Base-by-base conservation (phyloP, 2,113 vertebrate species). In the Atlantisia rogersi region DNA sequence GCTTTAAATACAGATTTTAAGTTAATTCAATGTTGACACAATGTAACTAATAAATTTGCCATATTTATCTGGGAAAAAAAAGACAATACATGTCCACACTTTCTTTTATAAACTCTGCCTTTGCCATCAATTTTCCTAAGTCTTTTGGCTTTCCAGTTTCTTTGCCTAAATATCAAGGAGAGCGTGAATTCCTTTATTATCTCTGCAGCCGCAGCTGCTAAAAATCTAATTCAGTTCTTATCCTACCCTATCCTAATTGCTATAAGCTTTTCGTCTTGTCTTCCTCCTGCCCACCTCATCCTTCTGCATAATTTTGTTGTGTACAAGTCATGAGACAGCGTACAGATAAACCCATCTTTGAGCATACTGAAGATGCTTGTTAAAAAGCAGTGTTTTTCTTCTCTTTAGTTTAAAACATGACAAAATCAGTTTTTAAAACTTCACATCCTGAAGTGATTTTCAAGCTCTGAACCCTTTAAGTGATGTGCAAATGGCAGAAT, bases 341-440 rank as follows among this genome's bases (percentile, higher is more conserved):
- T 62, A 82, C 39, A 73, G 58, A 90, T 62, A 87, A 90, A 76
- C 14, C 20, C 32, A 69, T 58, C 78, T 85, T 73, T 65, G 32
- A 95, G 58, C 44, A 79, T 16, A 21, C 3, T 79, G 48, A 87
- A 79, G 39, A 67, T 77, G 55, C 55, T 77, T 82, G 48, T 69
- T 82, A 82, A 92, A 89, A 93, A 82, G 15, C 59, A 67, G 8
- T 73, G n/a, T 0, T 87, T 68, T 87, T 87, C 63, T 78, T 52
- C 69, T 76, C 58, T 93, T 87, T 76, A 92, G 53, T 79, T 94
- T 88, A 88, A 94, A 87, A 89, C 42, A 87, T 44, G 62, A 85
- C 65, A 94, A 96, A 95, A 92, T 73, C 70, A 60, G 64, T 76
- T 94, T 86, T 93, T 85, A 76, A 90, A 94, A 65, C 75, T 93